phyloP scores from a whole-genome alignment of 2,888 invertebrate species.

The Cryptocephalus moraei region DNA sequence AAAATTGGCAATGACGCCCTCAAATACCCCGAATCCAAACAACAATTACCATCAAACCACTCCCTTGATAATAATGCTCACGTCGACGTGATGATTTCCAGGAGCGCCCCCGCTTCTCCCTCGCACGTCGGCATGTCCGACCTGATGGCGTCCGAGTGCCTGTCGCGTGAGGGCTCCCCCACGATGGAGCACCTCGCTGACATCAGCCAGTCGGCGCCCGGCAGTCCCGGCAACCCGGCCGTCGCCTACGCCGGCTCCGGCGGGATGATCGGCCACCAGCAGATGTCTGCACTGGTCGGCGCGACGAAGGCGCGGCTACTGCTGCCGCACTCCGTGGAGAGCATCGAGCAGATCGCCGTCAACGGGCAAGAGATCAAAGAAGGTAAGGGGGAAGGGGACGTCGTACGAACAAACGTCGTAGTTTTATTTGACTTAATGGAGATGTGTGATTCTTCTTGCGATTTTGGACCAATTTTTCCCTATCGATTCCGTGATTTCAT shows the following conservation, averaged over 20 bases:
- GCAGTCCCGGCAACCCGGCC: conserved; percentile 47
- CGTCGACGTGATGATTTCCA: conserved; percentile 27
- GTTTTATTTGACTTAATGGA: too few relatives aligned
- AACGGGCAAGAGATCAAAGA: conserved; percentile 36
- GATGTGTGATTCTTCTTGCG: too few relatives aligned
- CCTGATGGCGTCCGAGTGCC: conserved; percentile 70
- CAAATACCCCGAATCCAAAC: too few relatives aligned
- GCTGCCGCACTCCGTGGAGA: conserved; percentile 47
- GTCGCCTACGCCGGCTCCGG: conserved; percentile 38
- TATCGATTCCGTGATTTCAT: too few relatives aligned
- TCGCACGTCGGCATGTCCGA: conserved; percentile 84
- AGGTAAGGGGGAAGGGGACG: conserved; percentile 28
- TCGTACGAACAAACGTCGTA: too few relatives aligned
- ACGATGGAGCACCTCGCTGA: conserved; percentile 57
- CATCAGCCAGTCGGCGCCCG: conserved; percentile 37
- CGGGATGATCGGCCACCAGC: conserved; percentile 39
- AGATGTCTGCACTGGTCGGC: conserved; percentile 40
- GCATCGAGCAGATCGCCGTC: conserved; percentile 40
- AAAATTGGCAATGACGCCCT: too few relatives aligned
- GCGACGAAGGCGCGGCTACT: conserved; percentile 42
- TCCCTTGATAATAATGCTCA: too few relatives aligned
- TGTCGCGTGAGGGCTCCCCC: conserved; percentile 89
- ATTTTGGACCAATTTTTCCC: too few relatives aligned
- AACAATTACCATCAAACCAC: too few relatives aligned
- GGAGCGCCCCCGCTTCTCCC: conserved; percentile 91